Conservation (phyloP, 2,113 vertebrate genomes). For the Pachycephala philippinensis region DNA sequence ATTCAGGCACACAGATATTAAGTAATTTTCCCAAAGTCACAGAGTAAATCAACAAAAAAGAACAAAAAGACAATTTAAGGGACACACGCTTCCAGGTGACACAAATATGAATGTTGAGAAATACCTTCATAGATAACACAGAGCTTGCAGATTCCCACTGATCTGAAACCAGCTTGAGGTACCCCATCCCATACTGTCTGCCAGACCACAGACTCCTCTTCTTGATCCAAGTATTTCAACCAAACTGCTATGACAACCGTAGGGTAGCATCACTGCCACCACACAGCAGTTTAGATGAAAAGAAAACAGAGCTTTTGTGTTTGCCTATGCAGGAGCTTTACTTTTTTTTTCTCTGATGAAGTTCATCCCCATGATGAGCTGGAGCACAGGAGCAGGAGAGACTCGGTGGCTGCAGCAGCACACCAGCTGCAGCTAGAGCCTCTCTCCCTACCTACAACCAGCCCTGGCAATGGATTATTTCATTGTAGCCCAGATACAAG, state of each 20-base stretch:
- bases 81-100: not conserved
- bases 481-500: not conserved
- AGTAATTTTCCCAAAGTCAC: not conserved
- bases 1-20: not conserved
- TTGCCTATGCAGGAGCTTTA: not conserved
- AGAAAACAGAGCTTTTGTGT: not conserved
- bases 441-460: not conserved
- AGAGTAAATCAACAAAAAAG: not conserved
- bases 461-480: not conserved
- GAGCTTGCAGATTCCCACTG: not conserved
- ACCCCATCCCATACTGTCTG: not conserved
- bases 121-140: not conserved
- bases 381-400: not conserved
- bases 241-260: not conserved
- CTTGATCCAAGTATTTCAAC: not conserved
- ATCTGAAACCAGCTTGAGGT: not conserved
- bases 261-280: not conserved
- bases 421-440: not conserved
- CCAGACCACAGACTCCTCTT: not conserved
- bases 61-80: not conserved
- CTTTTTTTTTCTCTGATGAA: not conserved
- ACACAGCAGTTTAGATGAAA: not conserved
- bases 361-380: not conserved
- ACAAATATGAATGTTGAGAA: not conserved
- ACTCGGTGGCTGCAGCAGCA: fast-evolving